A percentile compares a stretch with the other conserved stretches of the same genome.
Conservation (phyloP, 2,888 invertebrate species). For the Deladenus siricidicola region DNA sequence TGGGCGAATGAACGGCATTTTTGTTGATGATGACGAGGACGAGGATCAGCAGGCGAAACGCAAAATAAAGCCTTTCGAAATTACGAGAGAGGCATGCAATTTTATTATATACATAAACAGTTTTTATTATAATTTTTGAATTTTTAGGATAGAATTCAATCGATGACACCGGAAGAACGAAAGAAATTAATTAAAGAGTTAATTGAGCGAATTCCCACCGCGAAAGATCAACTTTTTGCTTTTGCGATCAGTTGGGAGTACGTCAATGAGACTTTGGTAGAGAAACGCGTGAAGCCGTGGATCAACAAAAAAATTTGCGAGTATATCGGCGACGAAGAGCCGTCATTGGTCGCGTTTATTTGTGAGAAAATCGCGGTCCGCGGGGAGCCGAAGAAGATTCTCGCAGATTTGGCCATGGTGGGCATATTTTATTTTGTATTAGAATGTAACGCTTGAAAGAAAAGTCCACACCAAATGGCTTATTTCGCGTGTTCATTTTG, state of each 20-base stretch:
- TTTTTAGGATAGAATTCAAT: constrained; percentile 39
- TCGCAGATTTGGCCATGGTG: constrained; percentile 98
- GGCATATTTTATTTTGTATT: too few relatives aligned
- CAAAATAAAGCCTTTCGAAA: constrained; percentile 47
- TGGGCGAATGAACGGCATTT: constrained; percentile 36
- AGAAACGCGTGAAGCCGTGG: constrained; percentile 94
- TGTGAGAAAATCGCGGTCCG: constrained; percentile 68
- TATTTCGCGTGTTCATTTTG: background rate
- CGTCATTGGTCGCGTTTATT: constrained; percentile 92
- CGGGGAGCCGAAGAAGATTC: constrained; percentile 85
- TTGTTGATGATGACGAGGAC: constrained; percentile 41
- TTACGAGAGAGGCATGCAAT: constrained; percentile 44
- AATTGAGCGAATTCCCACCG: constrained; percentile 96
- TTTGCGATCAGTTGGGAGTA: constrained; percentile 85
- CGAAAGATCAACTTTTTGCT: constrained; percentile 88
- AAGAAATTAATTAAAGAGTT: constrained; percentile 88
- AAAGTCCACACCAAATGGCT: background rate
- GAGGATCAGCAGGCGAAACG: constrained; percentile 41
- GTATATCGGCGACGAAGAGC: constrained; percentile 96
- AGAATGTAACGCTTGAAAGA: background rate
- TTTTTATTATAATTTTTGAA: background rate
- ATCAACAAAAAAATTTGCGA: constrained; percentile 99
- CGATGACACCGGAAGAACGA: constrained; percentile 68
- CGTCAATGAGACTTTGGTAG: constrained; percentile 73
- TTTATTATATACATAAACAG: too few relatives aligned